Evolutionary conservation across 2,888 invertebrate species (phyloP).

Genomic region (Tanypteryx hageni): DNA sequence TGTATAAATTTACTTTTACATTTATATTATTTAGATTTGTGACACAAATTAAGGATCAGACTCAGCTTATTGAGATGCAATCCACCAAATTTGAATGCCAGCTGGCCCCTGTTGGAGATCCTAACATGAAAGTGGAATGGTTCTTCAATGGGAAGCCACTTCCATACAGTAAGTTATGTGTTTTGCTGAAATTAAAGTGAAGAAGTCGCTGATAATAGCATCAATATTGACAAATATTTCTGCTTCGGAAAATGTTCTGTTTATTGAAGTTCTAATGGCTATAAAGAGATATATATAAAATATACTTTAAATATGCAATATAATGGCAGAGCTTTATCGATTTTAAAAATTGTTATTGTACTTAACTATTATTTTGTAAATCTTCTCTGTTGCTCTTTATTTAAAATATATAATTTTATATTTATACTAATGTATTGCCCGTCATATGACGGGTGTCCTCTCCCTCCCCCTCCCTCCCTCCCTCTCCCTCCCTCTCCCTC

Average conservation of each 20-base stretch:
- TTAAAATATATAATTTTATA: constrained; percentile 9
- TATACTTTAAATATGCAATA: too few species aligned
- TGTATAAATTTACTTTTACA: neutral
- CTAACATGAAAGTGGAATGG: constrained; percentile 98
- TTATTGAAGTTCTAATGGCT: neutral
- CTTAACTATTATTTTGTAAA: neutral
- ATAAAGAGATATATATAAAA: neutral
- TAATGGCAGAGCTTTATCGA: too few species aligned
- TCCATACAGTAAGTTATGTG: constrained; percentile 84
- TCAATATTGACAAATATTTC: neutral
- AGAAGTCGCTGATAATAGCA: neutral
- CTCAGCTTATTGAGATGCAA: constrained; percentile 91
- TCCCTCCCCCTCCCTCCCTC: too few species aligned
- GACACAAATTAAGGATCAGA: constrained; percentile 91
- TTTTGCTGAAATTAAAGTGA: neutral
- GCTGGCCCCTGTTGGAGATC: constrained; percentile 94
- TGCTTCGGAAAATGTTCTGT: neutral
- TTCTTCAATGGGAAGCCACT: constrained; percentile 96
- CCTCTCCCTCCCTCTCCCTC: too few species aligned
- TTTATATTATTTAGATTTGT: constrained; percentile 79
- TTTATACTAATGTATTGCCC: too few species aligned
- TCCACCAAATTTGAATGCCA: constrained; percentile 94
- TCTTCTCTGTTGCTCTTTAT: neutral
- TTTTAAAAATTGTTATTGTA: too few species aligned
- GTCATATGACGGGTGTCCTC: too few species aligned